Base-by-base conservation (phyloP, 2,113 vertebrate species). In the Bungarus multicinctus region DNA sequence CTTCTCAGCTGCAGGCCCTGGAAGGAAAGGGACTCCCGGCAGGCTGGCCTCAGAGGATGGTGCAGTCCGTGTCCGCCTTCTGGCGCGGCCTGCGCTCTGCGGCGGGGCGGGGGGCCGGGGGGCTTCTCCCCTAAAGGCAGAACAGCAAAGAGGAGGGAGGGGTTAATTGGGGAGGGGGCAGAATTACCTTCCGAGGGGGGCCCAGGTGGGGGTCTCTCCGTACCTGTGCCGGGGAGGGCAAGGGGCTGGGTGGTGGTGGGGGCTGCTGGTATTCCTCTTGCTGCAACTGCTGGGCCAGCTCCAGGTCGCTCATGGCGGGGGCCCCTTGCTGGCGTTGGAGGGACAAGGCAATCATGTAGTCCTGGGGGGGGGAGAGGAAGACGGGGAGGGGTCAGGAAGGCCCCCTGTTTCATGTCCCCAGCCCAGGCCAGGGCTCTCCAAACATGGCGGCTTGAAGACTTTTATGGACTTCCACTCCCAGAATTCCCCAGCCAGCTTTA, bases 331-430 rank as follows among this genome's bases (percentile, higher is more conserved):
- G 94, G 93, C 97, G 98, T 96, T 99, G 99, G 94, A 99, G 97
- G 0, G 98, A 99, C 95, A 99, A 96, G 0, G 99, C 99, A 0
- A 99, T 98, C 97, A 99, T 95, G 95, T 98, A 99, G 96, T 99
- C 99, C 99, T 99, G 54, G 4, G 43, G n/a, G 87, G 1, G 3
- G 2, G 43, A 39, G 50, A 1, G 34, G 23, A 43, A 86, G 10
- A 12, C 14, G 81, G 16, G 30, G 30, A 30, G 18, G 16, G 39
- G 25, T 55, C 20, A 89, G 53, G 43, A 22, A 39, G 69, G n/a
- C n/a, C 20, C 2, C 69, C 69, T 34, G 30, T 20, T 74, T 74
- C 69, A 7, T 74, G 39, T 20, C 69, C 69, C 0, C n/a, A 3
- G 16, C n/a, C 39, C 6, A 34, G 4, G 2, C 16, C 27, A n/a